These are phyloP conservation scores for human DNA, from an alignment of 2,113 vertebrate species.

Conservation along the genomic window GRCh38 chr9:20297001-20297500, in stretches of 20 bases:
- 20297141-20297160: not conserved
- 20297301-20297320: not conserved
- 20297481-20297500: not conserved
- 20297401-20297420: not conserved
- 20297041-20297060: not conserved
- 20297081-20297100: not conserved
- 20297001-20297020: not conserved
- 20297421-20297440: not conserved
- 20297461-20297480: not conserved
- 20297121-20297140: not conserved
- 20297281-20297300: not conserved
- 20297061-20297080: not conserved
- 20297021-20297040: not conserved
- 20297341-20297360: not conserved
- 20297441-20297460: rapidly evolving
- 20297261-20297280: not conserved
- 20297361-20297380: not conserved
- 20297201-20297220: not conserved
- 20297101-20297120: not conserved
- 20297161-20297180: not conserved
- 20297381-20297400: not conserved
- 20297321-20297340: not conserved
- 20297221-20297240: not conserved
- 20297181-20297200: not conserved
- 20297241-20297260: not conserved